Percentiles rank a stretch among this genome's conserved stretches.
Conservation (phyloP, 2,113 vertebrate genomes). For the Indicator maculatus region DNA sequence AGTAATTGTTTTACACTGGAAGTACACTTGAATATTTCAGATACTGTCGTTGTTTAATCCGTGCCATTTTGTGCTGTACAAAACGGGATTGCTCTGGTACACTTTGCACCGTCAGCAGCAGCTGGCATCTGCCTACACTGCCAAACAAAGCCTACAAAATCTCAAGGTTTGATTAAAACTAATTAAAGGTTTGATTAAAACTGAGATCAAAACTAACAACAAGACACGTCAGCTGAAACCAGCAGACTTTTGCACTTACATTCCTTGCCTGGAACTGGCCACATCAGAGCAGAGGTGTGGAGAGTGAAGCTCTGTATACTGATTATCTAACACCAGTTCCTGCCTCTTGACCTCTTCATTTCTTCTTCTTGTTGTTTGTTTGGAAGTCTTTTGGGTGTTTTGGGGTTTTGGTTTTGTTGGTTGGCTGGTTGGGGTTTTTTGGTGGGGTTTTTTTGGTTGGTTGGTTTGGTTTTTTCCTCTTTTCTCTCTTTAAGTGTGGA, state of each 20-base stretch:
- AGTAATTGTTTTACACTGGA: constrained; percentile 50
- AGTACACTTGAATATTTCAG: constrained; percentile 42
- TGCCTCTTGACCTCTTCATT: not conserved
- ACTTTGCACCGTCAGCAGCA: not conserved
- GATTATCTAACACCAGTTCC: not conserved
- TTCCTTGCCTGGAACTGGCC: not conserved
- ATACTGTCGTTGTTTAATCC: not conserved
- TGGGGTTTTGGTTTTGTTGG: no score
- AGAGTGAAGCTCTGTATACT: not conserved
- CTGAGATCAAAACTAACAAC: not conserved
- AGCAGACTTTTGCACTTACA: not conserved
- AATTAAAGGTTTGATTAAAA: no score
- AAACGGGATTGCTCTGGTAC: not conserved
- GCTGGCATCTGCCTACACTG: not conserved
- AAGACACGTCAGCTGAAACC: not conserved
- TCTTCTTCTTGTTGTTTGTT: not conserved
- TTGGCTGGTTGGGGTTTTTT: no score
- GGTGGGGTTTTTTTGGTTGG: no score
- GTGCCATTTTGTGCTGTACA: constrained; percentile 5
- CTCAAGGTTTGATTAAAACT: not conserved
- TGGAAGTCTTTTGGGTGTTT: no score
- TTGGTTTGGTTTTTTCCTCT: not conserved
- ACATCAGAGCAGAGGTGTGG: not conserved
- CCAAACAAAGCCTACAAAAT: not conserved
- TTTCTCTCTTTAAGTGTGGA: not conserved